These are phyloP conservation scores for Pristionchus mayeri DNA, from an alignment of 2,888 invertebrate species.

Conservation along the genomic window DNA sequence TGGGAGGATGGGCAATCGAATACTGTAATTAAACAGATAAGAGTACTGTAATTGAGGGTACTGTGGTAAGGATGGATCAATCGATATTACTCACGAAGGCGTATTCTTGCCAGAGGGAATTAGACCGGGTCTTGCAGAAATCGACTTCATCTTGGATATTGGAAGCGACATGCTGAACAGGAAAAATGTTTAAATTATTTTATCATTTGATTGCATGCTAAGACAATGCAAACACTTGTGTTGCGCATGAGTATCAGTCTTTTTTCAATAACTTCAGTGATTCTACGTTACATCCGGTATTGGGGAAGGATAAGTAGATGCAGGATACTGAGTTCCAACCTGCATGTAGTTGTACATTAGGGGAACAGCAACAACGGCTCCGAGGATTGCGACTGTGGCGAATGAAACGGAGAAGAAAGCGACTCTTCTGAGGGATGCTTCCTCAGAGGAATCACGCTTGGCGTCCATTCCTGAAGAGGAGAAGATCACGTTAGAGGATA, in stretches of 20 bases:
- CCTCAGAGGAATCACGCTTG: neutral
- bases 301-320: neutral
- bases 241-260: no score
- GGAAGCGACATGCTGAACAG: conserved; percentile 33
- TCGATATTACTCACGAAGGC: conserved; percentile 17
- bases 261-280: neutral
- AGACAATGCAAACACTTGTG: no score
- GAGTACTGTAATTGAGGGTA: neutral
- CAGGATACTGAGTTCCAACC: neutral
- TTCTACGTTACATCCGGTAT: no score
- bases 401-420: conserved; percentile 43
- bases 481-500: no score
- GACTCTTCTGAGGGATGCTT: conserved; percentile 19
- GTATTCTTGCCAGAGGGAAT: conserved; percentile 43
- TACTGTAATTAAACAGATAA: no score
- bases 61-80: neutral
- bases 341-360: conserved; percentile 49
- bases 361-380: conserved; percentile 11
- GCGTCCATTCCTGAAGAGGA: neutral
- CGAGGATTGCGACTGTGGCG: conserved; percentile 38
- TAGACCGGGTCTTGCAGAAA: conserved; percentile 47
- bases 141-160: conserved; percentile 44
- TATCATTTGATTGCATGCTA: no score
- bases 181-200: no score
- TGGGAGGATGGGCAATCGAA: neutral